These are phyloP conservation scores for Aythya baeri DNA, from an alignment of 2,113 vertebrate genomes.

Conservation along the genomic window DNA sequence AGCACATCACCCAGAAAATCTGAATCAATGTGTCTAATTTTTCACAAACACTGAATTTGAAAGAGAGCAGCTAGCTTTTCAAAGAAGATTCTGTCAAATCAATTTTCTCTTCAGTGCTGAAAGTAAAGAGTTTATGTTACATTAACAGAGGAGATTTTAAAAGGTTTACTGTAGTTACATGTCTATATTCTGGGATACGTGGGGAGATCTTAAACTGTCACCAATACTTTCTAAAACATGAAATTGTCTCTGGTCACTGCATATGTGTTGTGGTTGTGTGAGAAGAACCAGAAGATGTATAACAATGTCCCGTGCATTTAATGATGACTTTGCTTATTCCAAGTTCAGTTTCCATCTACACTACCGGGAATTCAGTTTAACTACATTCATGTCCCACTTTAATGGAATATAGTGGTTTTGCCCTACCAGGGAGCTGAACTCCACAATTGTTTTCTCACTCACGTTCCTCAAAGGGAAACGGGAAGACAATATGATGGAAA, in stretches of 20 bases:
- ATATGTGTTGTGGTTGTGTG: not conserved
- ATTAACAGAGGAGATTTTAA: not conserved
- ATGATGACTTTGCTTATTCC: not conserved
- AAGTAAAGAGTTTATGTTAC: not conserved
- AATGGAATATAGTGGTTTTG: not conserved
- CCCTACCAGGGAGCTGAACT: no score
- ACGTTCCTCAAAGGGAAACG: no score
- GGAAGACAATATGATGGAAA: no score
- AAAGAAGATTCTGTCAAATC: not conserved
- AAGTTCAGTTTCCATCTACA: not conserved
- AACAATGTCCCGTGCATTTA: not conserved
- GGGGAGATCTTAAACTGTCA: not conserved
- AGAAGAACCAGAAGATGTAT: not conserved
- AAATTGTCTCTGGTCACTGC: not conserved
- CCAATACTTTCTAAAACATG: not conserved
- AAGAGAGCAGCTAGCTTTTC: not conserved
- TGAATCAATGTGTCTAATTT: not conserved
- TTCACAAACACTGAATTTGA: not conserved
- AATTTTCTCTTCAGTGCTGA: not conserved
- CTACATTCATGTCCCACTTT: not conserved
- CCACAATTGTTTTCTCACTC: no score
- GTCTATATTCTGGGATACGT: not conserved
- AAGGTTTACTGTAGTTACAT: not conserved
- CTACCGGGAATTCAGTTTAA: not conserved
- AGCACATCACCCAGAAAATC: not conserved